phyloP scores from a whole-genome alignment of 2,888 invertebrate species.

The Stramonita haemastoma region DNA sequence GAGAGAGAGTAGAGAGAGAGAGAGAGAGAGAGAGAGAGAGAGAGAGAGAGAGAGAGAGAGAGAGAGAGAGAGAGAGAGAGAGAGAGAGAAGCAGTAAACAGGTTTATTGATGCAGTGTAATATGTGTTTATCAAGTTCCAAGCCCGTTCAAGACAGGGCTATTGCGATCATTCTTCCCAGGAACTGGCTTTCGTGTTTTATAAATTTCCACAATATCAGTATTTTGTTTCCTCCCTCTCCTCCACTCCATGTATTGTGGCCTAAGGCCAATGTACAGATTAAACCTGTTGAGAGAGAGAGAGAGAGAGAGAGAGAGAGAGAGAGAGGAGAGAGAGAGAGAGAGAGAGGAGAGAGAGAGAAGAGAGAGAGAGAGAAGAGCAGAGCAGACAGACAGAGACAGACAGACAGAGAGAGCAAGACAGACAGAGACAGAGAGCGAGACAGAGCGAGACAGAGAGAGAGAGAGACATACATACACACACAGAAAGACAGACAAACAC shows the following conservation, averaged over 20 bases:
- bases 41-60: slow-evolving; percentile 2
- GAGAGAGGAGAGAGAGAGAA: background rate
- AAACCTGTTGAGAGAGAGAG: background rate
- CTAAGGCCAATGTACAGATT: too few species aligned
- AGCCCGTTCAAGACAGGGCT: too few species aligned
- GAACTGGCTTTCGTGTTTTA: too few species aligned
- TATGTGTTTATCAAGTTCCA: too few species aligned
- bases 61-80: background rate
- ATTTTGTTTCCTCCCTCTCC: too few species aligned
- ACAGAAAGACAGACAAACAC: background rate
- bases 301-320: background rate
- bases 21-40: background rate
- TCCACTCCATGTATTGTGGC: too few species aligned
- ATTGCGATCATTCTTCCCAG: too few species aligned
- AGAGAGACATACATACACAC: background rate
- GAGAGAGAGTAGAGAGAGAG: background rate
- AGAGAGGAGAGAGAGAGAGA: slow-evolving; percentile 25
- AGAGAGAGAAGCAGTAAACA: too few species aligned
- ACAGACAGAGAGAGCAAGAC: background rate
- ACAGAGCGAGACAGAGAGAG: background rate
- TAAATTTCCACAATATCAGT: too few species aligned
- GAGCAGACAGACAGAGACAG: background rate
- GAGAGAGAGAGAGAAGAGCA: background rate
- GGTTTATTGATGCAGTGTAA: too few species aligned
- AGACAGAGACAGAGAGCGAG: background rate